Base-by-base conservation (phyloP, 2,888 invertebrate species). In the Bombylius major region DNA sequence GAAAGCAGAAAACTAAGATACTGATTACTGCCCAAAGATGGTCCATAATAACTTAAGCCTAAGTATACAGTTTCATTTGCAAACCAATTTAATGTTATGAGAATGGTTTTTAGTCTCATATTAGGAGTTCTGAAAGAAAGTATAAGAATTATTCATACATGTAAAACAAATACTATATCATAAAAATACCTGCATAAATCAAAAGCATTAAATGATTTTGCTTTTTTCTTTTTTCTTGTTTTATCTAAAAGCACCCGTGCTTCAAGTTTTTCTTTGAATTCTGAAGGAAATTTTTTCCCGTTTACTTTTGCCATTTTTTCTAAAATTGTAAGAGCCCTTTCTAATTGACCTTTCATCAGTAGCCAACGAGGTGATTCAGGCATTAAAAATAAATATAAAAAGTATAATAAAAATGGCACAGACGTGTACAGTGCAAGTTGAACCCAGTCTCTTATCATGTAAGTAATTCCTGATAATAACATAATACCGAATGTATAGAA, bases 361-460 rank as follows among this genome's bases (percentile, higher is more conserved):
- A 93, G 76, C 93, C 94, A 94, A 63, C 94, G 78, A 1, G 93
- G 92, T 8, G 92, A 93, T 75, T 94, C 94, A 0, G 93, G 94
- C 66, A 94, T 77, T 61, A 89, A 84, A 71, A 89, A 86, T 83
- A 89, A 85, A 67, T 90, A 92, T 9, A 89, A 73, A 65, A 89
- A 89, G 68, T 93, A 92, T 3, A 86, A 72, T 48, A 87, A 78
- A 71, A 94, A 94, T 5, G 94, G 95, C 8, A 87, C 75, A 1
- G 93, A 91, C 13, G 92, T 92, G 13, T 83, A 84, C 60, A 90
- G 73, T 0, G 89, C 86, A 2, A 95, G 76, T 39, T 80, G 78
- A 59, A 87, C 82, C 94, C 94, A 95, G 70, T 93, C 84, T 55
- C 88, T 78, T 48, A 94, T 79, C 55, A 90, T 73, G 69, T 90